Evolutionary conservation across 2,797 vertebrate genomes (phyloP).

Genomic region (Pogonophryne albipinna): DNA sequence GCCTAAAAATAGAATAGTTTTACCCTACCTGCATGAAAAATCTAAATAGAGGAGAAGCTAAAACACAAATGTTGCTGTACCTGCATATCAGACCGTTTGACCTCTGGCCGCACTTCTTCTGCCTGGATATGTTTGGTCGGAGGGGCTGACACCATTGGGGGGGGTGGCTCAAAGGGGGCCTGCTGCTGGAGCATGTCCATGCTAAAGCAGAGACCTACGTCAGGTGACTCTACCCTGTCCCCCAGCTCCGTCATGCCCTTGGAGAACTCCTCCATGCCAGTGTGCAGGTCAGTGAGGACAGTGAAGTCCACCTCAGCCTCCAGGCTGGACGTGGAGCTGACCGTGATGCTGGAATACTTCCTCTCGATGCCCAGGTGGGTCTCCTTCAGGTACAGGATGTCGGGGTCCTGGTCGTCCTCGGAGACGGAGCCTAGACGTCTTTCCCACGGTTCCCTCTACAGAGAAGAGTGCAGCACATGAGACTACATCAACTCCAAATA

Average conservation of each 20-base stretch:
- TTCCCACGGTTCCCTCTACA: constrained; percentile 89
- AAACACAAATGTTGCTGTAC: constrained; percentile 42
- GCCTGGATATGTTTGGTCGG: constrained; percentile 66
- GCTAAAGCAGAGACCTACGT: constrained; percentile 89
- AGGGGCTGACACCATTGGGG: constrained; percentile 62
- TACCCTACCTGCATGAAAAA: constrained; percentile 1
- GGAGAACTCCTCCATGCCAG: constrained; percentile 97
- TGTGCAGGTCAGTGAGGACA: constrained; percentile 94
- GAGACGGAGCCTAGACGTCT: constrained; percentile 87
- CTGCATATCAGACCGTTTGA: constrained; percentile 75
- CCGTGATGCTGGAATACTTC: constrained; percentile 97
- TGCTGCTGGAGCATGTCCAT: constrained; percentile 85
- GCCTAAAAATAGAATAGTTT: constrained; percentile 11
- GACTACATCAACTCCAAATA: background rate
- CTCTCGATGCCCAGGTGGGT: constrained; percentile 96
- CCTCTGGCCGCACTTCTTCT: constrained; percentile 72
- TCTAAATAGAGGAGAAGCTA: background rate
- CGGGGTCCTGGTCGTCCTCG: constrained; percentile 95
- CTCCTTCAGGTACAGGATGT: constrained; percentile 93
- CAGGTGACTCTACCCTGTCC: constrained; percentile 87
- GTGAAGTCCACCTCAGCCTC: constrained; percentile 99
- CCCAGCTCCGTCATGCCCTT: constrained; percentile 86
- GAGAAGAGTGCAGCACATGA: constrained; percentile 2
- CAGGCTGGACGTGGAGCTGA: constrained; percentile 97
- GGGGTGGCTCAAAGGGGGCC: constrained; percentile 55